Evolutionary conservation across 2,113 vertebrate species (phyloP).

Genomic region (Chroicocephalus ridibundus): DNA sequence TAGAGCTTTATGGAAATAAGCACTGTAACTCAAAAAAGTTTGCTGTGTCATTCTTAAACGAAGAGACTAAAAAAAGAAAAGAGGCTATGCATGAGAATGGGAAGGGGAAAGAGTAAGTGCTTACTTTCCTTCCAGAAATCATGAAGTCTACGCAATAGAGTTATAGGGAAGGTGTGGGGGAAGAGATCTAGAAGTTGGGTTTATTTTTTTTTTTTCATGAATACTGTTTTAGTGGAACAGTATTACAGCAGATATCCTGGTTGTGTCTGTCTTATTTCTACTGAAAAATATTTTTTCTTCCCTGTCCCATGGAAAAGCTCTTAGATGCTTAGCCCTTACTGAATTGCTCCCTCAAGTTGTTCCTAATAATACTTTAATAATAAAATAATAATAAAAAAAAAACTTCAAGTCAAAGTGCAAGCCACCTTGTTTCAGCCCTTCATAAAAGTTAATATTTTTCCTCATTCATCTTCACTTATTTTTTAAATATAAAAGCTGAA

Average conservation of each 20-base stretch:
- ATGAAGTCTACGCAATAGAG: background rate
- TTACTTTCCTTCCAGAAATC: background rate
- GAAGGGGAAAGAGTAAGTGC: background rate
- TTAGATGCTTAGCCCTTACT: background rate
- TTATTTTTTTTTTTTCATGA: background rate
- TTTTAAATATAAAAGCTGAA: constrained; percentile 50
- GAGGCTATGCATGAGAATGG: background rate
- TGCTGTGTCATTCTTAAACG: background rate
- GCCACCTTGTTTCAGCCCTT: constrained; percentile 49
- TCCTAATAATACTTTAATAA: constrained; percentile 24
- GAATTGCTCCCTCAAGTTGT: background rate
- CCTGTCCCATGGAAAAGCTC: background rate
- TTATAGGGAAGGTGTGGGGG: background rate
- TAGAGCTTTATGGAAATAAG: background rate
- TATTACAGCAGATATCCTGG: background rate
- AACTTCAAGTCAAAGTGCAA: constrained; percentile 59
- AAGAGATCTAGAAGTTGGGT: background rate
- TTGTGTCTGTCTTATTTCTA: background rate
- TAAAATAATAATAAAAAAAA: background rate
- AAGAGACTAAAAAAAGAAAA: background rate
- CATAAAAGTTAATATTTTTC: constrained; percentile 28
- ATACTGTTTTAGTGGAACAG: background rate
- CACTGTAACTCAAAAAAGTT: background rate
- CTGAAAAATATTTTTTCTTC: background rate
- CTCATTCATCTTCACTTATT: constrained; percentile 38